Base-by-base conservation (phyloP, 2,113 vertebrate genomes). In the Crotalus tigris region DNA sequence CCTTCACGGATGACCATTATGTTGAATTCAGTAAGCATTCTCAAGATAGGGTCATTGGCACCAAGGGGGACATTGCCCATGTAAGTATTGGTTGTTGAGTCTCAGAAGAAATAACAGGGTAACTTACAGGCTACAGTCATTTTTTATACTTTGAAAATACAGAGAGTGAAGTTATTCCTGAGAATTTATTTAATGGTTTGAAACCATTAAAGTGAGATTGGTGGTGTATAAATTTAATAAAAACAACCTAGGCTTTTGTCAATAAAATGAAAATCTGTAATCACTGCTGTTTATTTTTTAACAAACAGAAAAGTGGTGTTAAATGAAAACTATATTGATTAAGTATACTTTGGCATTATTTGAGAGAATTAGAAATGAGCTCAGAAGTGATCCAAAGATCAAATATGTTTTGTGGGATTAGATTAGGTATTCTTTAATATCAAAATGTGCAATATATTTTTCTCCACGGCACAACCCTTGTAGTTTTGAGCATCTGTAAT, bases 1-100 rank as follows among this genome's bases (percentile, higher is more conserved):
- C 99, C 85, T 99, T 99, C 97, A 98, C 98, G 88, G 99, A 99
- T 93, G 99, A 99, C 97, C 99, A 99, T 96, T 99, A 99, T 81
- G 99, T 99, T 95, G 99, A 99, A 96, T 99, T 99, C 98, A 99
- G 99, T 97, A 99, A 99, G 97, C 99, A 99, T 61, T 99, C 99
- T 93, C 99, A 99, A 96, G 99, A 99, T 94, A 98, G 99, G 49
- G 99, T 99, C 96, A 99, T 99, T 93, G 99, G 99, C 94, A 99
- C 99, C 19, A 99, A 99, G 96, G 99, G 99, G 94, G 99, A 99
- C 90, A 97, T 99, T 85, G 99, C 99, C 93, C 99, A 99, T 55
- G 99, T 99, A 96, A 98, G 98, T 97, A 95, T 44, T 81, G 55
- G 19, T 85, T 87, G 11, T 64, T 53, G 15, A 0, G 51, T 88